Evolutionary conservation across 2,797 vertebrate genomes (phyloP).

Genomic region (Neomorphus geoffroyi): DNA sequence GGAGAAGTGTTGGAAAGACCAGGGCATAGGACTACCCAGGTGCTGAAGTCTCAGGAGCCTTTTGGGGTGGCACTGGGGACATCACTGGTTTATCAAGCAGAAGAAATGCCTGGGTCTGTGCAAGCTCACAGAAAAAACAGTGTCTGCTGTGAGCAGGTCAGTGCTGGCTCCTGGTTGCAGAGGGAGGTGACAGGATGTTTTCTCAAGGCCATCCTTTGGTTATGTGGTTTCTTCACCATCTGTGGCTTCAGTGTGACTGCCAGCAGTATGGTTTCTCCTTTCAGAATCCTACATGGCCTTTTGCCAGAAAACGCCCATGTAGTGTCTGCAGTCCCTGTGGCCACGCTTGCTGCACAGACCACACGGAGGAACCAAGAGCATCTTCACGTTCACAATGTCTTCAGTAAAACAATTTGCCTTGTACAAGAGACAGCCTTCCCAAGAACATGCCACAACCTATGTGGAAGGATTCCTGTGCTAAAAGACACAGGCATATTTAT

Average conservation of each 20-base stretch:
- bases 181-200: neutral
- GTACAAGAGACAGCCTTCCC: neutral
- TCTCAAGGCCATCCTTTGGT: neutral
- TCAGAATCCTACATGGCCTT: neutral
- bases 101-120: neutral
- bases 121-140: fast-evolving
- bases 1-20: neutral
- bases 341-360: neutral
- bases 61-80: neutral
- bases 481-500: neutral
- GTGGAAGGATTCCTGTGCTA: neutral
- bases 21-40: neutral
- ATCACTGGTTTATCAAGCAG: neutral
- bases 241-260: neutral
- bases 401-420: neutral
- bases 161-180: neutral
- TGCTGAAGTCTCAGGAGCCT: neutral
- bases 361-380: fast-evolving
- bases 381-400: neutral
- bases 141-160: neutral
- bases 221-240: neutral
- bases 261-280: neutral
- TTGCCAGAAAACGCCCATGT: neutral
- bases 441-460: neutral
- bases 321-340: neutral